Base-by-base conservation (phyloP, 2,113 vertebrate species). In the Pygoscelis adeliae region DNA sequence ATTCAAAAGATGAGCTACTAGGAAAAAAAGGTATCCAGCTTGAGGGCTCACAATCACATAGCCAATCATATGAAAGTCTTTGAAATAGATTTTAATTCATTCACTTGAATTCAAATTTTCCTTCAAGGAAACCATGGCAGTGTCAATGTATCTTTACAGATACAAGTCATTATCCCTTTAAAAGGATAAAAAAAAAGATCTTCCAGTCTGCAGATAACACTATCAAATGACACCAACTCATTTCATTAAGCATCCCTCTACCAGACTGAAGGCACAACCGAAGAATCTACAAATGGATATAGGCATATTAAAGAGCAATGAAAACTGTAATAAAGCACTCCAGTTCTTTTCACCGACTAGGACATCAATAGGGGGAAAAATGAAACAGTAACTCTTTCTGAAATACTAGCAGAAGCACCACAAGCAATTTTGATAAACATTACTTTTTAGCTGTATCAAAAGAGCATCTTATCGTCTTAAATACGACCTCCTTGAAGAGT, bases 401-500 rank as follows among this genome's bases (percentile, higher is more conserved):
- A 95, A 91, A 72, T 32, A 77, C 7, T 23, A 69, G 38, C 36
- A 80, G 30, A 84, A 85, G 42, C 27, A 94, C 30, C 69, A 46
- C 16, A 69, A 84, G 15, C 6, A 49, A 49, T 63, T 79, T 87
- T 59, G 17, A 87, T 73, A 91, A 93, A 63, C 15, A 63, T 53
- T 81, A 78, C 8, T 71, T 95, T 70, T 67, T 93, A 92, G 83
- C 46, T 82, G 73, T 65, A 96, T 56, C n/a, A 53, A 66, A 96
- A 93, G 59, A 92, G 15, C 47, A 58, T 38, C 63, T 80, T 87
- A 46, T 73, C 77, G 89, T 89, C 73, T 94, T 91, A 97, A 97
- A 96, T 71, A 84, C 29, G 36, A 97, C 47, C 30, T 91, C 96
- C 97, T 61, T 61, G 76, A 83, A 87, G 59, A 97, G 17, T 65